A percentile compares a stretch with the other conserved stretches of the same genome.
These are phyloP conservation scores for Apis laboriosa DNA, from an alignment of 1,140 invertebrate genomes.

Conservation along the genomic window DNA sequence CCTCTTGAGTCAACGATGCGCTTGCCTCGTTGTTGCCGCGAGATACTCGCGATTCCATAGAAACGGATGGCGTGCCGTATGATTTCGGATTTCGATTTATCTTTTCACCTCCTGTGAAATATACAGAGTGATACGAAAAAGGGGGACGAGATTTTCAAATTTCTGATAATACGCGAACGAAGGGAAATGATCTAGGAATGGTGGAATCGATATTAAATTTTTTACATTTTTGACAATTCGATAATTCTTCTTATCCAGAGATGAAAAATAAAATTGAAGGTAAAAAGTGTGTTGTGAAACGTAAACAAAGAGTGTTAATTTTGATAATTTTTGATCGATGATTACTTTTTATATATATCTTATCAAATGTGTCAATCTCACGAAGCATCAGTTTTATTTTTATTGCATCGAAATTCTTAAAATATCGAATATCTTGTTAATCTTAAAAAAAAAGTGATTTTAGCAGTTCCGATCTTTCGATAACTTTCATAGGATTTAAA, in stretches of 20 bases:
- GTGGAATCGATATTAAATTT: too few relatives aligned
- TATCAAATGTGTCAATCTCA: not conserved
- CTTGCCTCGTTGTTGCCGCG: not conserved
- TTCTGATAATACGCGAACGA: too few relatives aligned
- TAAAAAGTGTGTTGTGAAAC: too few relatives aligned
- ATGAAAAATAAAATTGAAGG: too few relatives aligned
- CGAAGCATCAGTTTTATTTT: not conserved
- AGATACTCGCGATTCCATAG: not conserved
- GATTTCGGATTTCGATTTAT: not conserved
- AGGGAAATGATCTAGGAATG: too few relatives aligned
- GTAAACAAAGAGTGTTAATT: too few relatives aligned
- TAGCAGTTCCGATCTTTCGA: not conserved
- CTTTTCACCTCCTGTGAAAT: not conserved
- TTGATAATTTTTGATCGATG: too few relatives aligned
- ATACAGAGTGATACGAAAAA: too few relatives aligned
- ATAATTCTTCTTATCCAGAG: too few relatives aligned
- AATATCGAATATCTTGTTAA: too few relatives aligned
- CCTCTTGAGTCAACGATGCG: slow-evolving; percentile 4
- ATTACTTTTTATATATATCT: not conserved
- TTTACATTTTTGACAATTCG: too few relatives aligned
- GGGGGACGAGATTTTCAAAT: too few relatives aligned
- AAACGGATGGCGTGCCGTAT: not conserved
- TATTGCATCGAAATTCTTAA: not conserved
- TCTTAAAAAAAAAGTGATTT: not conserved
- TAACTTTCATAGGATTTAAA: not conserved